Conservation (phyloP, 1,140 invertebrate species). For the Cydia pomonella region DNA sequence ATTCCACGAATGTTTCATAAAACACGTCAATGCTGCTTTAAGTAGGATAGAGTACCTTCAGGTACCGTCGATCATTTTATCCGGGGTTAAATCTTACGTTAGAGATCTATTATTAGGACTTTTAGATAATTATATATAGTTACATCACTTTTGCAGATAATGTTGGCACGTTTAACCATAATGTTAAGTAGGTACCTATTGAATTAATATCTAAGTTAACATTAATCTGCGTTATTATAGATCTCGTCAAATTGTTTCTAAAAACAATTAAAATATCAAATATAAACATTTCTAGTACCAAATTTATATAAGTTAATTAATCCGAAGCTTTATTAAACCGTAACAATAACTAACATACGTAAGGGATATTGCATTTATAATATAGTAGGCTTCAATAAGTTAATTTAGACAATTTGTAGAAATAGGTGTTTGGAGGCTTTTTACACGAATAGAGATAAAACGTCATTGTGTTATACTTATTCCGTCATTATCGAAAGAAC, state of each 20-base stretch:
- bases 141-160: conserved; percentile 6
- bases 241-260: conserved; percentile 25
- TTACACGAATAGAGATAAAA: conserved; percentile 70
- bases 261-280: conserved; percentile 22
- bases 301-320: conserved; percentile 36
- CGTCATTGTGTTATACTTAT: conserved; percentile 64
- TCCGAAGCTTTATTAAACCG: conserved; percentile 71
- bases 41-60: conserved; percentile 3
- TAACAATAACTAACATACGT: conserved; percentile 78
- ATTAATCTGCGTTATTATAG: background rate
- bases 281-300: conserved; percentile 23
- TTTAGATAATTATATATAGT: conserved; percentile 1
- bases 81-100: background rate
- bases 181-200: background rate
- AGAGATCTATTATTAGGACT: background rate
- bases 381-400: conserved; percentile 41
- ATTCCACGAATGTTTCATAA: conserved; percentile 5
- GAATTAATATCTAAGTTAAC: background rate
- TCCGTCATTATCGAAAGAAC: conserved; percentile 60
- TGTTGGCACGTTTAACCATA: conserved; percentile 22
- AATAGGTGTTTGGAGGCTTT: conserved; percentile 76
- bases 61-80: background rate
- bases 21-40: conserved; percentile 7
- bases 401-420: conserved; percentile 52
- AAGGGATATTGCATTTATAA: conserved; percentile 44